Evolutionary conservation across 2,113 vertebrate genomes (phyloP), one percentile per base, ranked within the genome.

Genomic region (Xenopus laevis): DNA sequence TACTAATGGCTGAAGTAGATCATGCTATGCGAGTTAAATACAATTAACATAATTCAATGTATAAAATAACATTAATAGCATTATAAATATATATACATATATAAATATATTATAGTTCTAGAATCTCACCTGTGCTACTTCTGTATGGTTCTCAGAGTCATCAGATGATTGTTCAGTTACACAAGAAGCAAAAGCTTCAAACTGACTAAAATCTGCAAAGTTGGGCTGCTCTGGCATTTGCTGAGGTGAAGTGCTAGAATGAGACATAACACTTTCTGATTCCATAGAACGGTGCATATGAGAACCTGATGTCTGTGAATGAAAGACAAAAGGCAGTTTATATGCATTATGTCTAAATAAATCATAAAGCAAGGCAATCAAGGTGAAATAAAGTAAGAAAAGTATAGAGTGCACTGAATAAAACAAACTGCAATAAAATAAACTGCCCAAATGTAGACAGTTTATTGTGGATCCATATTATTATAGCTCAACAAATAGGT

Each of bases 181-280:
- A 81, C 84, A 83, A 74, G 87, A 91, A 81, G 90, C 88, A 82
- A 97, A 96, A 52, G 89, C 94, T 87, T 97, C 93, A 86, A 99
- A 99, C 64, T 98, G 97, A 84, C 96, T 98, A 85, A 98, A 99
- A 86, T 99, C 97, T 16, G 97, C 97, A 80, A 99, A 99, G 83
- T 99, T 99, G 84, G 97, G 97, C 90, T 99, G 97, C 70, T 98
- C 94, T 74, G 97, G 97, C 77, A 99, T 97, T 92, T 97, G 96
- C 57, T 97, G 96, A 55, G 96, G 95, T 76, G 97, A 98, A 81
- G 96, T 97, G 87, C 92, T 92, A 27, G 89, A 81, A 84, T 92
- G 91, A 87, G 90, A 86, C 52, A 93, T 84, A 27, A 92, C 87
- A 47, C 89, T 87, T 47, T 98, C 97, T 0, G 91, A 85, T 79